Evolutionary conservation across 2,113 vertebrate genomes (phyloP), one percentile per base, ranked within the genome.

Genomic region (Ptilonorhynchus violaceus): DNA sequence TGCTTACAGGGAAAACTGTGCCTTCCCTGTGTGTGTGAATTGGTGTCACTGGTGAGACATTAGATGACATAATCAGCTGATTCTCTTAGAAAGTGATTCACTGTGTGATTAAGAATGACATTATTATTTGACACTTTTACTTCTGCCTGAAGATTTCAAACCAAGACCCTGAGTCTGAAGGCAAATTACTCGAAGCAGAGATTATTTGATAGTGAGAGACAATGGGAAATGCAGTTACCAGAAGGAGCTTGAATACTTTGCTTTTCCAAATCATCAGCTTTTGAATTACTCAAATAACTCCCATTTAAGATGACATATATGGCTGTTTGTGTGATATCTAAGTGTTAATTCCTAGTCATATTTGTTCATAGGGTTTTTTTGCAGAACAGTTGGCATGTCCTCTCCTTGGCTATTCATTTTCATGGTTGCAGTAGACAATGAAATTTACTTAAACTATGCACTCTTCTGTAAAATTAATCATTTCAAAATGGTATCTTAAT

Each of bases 241-340:
- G 92, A 88, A 93, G 92, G 87, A 96, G n/a, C 67, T 96, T 9
- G 1, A 90, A 95, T 94, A 60, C 88, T 92, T 94, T 88, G 73
- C 70, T 96, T 97, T 97, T 96, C 69, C 74, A 96, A 98, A 92
- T 89, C 66, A 95, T 97, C 91, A 92, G 91, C 62, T 97, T 95
- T 86, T 96, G 79, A 97, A 96, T 94, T 85, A 92, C 80, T 95
- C 44, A 47, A 66, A 94, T 90, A 63, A 80, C 85, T 98, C 95
- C 58, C 39, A 91, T 96, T 97, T 95, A 97, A 88, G 83, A 77
- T 77, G 88, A 66, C 52, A 88, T 96, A 87, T 96, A 96, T 93
- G 95, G 41, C 44, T 95, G 30, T 94, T 92, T 93, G 52, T 92
- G 62, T 85, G 85, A 89, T 88, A 96, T 66, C 41, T 74, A 78